phyloP scores from a whole-genome alignment of 2,113 vertebrate species.

The Centropus unirufus region DNA sequence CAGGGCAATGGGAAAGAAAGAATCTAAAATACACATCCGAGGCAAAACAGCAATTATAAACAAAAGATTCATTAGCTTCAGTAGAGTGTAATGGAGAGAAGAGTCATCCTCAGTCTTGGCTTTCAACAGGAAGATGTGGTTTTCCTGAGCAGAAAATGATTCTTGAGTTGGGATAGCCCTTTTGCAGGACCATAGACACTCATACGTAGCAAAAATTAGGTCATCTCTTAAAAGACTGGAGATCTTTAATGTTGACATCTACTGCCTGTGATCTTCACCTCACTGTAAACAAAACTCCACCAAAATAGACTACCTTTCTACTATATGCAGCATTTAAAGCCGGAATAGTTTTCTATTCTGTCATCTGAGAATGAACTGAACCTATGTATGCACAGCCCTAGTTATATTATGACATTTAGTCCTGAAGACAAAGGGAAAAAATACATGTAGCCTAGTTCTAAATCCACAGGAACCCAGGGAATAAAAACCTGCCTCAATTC shows the following conservation, averaged over 20 bases:
- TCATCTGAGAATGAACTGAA: background rate
- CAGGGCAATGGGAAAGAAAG: background rate
- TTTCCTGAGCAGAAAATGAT: background rate
- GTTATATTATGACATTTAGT: background rate
- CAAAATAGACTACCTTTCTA: background rate
- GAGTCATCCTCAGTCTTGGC: background rate
- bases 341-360: background rate
- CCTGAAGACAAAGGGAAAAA: background rate
- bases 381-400: background rate
- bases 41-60: background rate
- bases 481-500: background rate
- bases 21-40: background rate
- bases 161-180: background rate
- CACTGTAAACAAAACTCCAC: background rate
- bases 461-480: background rate
- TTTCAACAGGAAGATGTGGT: background rate
- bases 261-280: background rate
- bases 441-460: background rate
- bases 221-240: background rate
- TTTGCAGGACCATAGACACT: background rate
- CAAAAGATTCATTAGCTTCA: background rate
- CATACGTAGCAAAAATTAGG: background rate
- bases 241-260: background rate
- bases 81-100: background rate
- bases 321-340: background rate